Conservation (phyloP, 2,113 vertebrate species). For the Chaetodon trifascialis region DNA sequence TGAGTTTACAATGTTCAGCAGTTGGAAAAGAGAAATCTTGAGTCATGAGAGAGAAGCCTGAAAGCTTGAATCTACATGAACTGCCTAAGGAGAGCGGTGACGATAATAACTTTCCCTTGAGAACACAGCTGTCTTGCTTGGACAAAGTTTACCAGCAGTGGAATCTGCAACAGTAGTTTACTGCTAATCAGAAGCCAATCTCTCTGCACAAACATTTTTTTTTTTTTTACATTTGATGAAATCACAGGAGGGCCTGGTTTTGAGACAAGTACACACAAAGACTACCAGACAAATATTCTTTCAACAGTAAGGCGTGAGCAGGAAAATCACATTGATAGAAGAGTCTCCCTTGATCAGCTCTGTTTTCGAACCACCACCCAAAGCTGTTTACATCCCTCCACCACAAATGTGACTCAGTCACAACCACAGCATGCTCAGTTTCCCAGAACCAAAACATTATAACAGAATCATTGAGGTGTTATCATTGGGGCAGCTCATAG, state of each 20-base stretch:
- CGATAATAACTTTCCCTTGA: slow-evolving; percentile 52
- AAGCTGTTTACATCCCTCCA: slow-evolving; percentile 46
- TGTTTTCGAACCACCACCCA: not conserved
- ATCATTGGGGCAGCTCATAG: slow-evolving; percentile 32
- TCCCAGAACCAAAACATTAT: slow-evolving; percentile 34
- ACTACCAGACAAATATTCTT: slow-evolving; percentile 3
- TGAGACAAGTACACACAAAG: slow-evolving; percentile 20
- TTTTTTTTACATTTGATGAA: slow-evolving; percentile 20
- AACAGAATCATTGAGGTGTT: slow-evolving; percentile 29
- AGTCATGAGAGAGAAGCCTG: slow-evolving; percentile 45
- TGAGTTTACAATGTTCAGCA: not conserved
- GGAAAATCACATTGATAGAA: not conserved
- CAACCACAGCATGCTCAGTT: slow-evolving; percentile 7
- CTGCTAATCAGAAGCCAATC: slow-evolving; percentile 43
- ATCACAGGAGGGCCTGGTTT: slow-evolving; percentile 10
- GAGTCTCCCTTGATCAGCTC: slow-evolving; percentile 7
- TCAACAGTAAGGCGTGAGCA: not conserved
- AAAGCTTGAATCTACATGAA: slow-evolving; percentile 49
- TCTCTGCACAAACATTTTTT: slow-evolving; percentile 9
- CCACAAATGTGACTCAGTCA: slow-evolving; percentile 30
- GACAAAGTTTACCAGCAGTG: slow-evolving; percentile 36
- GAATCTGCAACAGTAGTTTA: slow-evolving; percentile 35
- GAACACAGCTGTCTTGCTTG: slow-evolving; percentile 68
- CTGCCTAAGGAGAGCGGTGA: slow-evolving; percentile 37
- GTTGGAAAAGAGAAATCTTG: slow-evolving; percentile 33